phyloP scores from a whole-genome alignment of 2,797 vertebrate species.

The Melanotaenia nigrans region DNA sequence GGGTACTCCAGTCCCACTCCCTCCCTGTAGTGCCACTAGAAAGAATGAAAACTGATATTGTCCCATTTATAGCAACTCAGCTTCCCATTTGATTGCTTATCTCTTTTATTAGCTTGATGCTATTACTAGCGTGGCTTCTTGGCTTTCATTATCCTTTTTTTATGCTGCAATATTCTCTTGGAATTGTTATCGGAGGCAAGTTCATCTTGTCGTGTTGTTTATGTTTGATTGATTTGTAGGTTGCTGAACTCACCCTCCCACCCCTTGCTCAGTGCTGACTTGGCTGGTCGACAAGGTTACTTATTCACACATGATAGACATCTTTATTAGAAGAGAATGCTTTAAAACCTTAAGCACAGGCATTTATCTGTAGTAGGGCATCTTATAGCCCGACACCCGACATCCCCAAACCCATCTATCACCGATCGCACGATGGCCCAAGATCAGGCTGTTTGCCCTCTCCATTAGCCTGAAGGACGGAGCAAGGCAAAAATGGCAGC shows the following conservation, averaged over 20 bases:
- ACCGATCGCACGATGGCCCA: slow-evolving; percentile 38
- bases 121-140: slow-evolving; percentile 74
- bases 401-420: slow-evolving; percentile 68
- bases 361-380: slow-evolving; percentile 67
- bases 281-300: slow-evolving; percentile 70
- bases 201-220: slow-evolving; percentile 74
- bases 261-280: slow-evolving; percentile 49
- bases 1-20: slow-evolving; percentile 37
- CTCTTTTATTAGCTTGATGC: slow-evolving; percentile 81
- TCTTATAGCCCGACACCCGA: slow-evolving; percentile 53
- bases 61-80: slow-evolving; percentile 72
- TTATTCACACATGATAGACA: slow-evolving; percentile 78
- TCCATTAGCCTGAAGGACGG: slow-evolving; percentile 70
- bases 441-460: slow-evolving; percentile 66
- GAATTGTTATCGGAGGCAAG: slow-evolving; percentile 71
- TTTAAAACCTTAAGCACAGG: slow-evolving; percentile 71
- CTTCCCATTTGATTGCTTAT: slow-evolving; percentile 81
- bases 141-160: slow-evolving; percentile 79
- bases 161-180: slow-evolving; percentile 73
- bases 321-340: slow-evolving; percentile 77
- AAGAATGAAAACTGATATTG: slow-evolving; percentile 75
- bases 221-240: slow-evolving; percentile 79
- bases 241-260: slow-evolving; percentile 58
- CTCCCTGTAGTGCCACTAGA: slow-evolving; percentile 43
- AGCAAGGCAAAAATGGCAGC: slow-evolving; percentile 25